These are phyloP conservation scores for Epinotia demarniana DNA, from an alignment of 2,888 invertebrate species.

Conservation along the genomic window DNA sequence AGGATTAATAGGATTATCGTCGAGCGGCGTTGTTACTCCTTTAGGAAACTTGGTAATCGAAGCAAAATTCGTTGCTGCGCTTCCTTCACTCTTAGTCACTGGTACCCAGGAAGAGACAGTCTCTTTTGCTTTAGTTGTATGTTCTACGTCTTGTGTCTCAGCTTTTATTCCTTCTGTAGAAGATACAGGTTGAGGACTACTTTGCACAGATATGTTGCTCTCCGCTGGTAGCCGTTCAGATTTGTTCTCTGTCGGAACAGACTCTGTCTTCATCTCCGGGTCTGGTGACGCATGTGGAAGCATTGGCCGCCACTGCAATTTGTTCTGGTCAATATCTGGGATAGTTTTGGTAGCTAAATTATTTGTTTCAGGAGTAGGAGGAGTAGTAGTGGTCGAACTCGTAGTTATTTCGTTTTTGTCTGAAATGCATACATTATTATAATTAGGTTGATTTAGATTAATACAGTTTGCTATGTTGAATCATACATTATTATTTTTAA, in stretches of 20 bases:
- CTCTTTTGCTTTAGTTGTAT: conserved; percentile 55
- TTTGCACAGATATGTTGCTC: conserved; percentile 69
- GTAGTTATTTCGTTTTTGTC: conserved; percentile 66
- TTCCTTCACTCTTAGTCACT: conserved; percentile 55
- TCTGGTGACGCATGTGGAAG: conserved; percentile 53
- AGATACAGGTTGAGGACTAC: conserved; percentile 57
- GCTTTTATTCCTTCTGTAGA: conserved; percentile 53
- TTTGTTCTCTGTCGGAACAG: conserved; percentile 61
- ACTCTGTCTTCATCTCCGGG: conserved; percentile 52
- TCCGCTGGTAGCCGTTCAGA: conserved; percentile 69
- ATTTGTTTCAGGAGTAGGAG: conserved; percentile 61
- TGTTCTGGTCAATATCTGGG: conserved; percentile 67
- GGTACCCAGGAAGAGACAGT: conserved; percentile 65
- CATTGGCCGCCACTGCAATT: conserved; percentile 65
- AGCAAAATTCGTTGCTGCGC: conserved; percentile 66
- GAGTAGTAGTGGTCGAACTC: conserved; percentile 56
- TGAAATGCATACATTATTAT: conserved; percentile 58
- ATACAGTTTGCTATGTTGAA: too few species aligned
- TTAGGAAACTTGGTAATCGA: conserved; percentile 80
- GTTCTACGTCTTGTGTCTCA: conserved; percentile 50
- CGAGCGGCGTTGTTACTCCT: conserved; percentile 75
- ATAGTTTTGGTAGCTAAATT: conserved; percentile 67
- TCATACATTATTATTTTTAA: too few species aligned
- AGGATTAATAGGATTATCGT: conserved; percentile 64
- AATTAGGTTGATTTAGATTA: background rate